Base-by-base conservation (phyloP, 2,113 vertebrate genomes). In the Pelobates fuscus region DNA sequence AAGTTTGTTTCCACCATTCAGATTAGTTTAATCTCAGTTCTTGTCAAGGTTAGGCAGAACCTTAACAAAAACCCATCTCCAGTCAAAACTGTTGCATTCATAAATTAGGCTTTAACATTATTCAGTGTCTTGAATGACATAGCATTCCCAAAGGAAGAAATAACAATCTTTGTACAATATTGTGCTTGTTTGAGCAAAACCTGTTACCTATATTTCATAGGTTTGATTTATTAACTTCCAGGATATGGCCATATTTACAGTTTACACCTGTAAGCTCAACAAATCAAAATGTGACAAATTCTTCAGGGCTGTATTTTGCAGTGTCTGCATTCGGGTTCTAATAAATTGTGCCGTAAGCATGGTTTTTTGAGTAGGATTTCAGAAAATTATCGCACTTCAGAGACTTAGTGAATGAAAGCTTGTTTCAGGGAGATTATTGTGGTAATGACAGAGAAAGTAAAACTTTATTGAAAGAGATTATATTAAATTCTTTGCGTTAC, bases 151-250 rank as follows among this genome's bases (percentile, higher is more conserved):
- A 24, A 25, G 61, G 46, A 18, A 67, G 23, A 12, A 57, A 21
- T n/a, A 41, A 7, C 60, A 32, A 37, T 41, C 18, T 55, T 18
- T 20, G 20, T 41, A 64, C 30, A 30, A 65, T 37, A 73, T 49
- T 65, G 46, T 73, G 29, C 61, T 54, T 41, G 18, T 20, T 25
- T 43, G 62, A 57, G 61, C 46, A 20, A 74, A 74, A 52, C 24
- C 61, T 66, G 29, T 29, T 57, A 55, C 49, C 29, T 74, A 55
- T 55, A 61, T 66, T 57, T 65, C 71, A 74, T 27, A 57, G 20
- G 26, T 17, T 3, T 73, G 71, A 64, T 62, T 49, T 5, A 14
- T 18, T 46, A 57, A 57, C 61, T 57, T 52, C 14, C 37, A 44
- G 25, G 46, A 74, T 27, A 37, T 57, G 55, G 4, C 11, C 21